Base-by-base conservation (phyloP, 2,888 invertebrate genomes). In the Trichogramma evanescens region DNA sequence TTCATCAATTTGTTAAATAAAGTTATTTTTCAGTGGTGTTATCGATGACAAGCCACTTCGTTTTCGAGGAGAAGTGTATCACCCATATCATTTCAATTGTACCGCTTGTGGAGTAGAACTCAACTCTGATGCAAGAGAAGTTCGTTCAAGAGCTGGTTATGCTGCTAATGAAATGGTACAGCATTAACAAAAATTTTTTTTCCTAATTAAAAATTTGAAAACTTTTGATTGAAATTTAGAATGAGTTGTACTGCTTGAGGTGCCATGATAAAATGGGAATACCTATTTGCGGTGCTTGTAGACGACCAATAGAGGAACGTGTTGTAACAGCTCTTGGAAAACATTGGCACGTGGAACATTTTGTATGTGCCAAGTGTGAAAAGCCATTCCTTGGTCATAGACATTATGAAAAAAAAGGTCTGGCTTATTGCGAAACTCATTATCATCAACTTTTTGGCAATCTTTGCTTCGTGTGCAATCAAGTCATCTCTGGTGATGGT, bases 191-290 rank as follows among this genome's bases (percentile, higher is more conserved):
- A 42, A 53, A 38, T 50, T 51, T 49, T 49, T 46, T 50, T 40
- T 59, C 6, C 7, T 54, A 40, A 39, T 10, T 51, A 8, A 54
- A 61, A 8, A 41, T 40, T 9, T 6, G 7, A 51, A 50, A 51
- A 55, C 13, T 45, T 50, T 6, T 51, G 42, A 42, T 59, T 55
- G 2, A 5, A 56, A 56, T 43, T 64, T 79, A 89, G 90, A 93
- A 94, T 75, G 97, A 98, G 73, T 81, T 99, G 58, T 99, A 97
- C 80, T 99, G 99, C 76, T 84, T 99, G 67, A 87, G 98, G 58
- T 99, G 98, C 76, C 97, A 98, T 75, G 98, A 98, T 79, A 97
- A 98, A 82, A 98, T 99, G 97, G 98, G 98, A 41, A 96, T 99
- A 66, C 98, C 99, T n/a, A 99, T 99, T 70, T 99, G 99, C 79